A percentile compares a stretch with the other conserved stretches of the same genome.
Evolutionary conservation across 2,888 invertebrate genomes (phyloP).

Genomic region (Heteropelma amictum): DNA sequence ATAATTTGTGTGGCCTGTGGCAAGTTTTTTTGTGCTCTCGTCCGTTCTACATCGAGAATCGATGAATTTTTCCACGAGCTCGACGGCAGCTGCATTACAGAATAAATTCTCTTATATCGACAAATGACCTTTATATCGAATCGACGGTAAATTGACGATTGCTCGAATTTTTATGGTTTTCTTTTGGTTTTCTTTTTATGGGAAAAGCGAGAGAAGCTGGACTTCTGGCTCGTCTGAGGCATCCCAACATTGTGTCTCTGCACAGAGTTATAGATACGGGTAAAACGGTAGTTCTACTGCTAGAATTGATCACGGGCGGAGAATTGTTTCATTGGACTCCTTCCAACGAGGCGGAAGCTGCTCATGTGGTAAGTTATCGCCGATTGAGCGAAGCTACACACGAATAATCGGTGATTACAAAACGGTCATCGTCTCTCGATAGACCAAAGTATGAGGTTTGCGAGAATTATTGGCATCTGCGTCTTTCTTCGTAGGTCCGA

Average conservation of each 20-base stretch:
- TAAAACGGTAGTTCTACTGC: constrained; percentile 81
- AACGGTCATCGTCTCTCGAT: too few species aligned
- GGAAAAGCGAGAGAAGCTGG: constrained; percentile 79
- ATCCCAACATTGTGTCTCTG: constrained; percentile 82
- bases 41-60: too few species aligned
- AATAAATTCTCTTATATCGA: too few species aligned
- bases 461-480: constrained; percentile 3
- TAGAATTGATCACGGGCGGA: constrained; percentile 83
- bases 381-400: too few species aligned
- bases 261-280: constrained; percentile 82
- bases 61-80: too few species aligned
- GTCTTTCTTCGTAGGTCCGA: constrained; percentile 68
- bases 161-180: neutral
- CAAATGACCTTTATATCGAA: too few species aligned
- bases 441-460: too few species aligned
- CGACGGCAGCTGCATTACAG: neutral
- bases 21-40: neutral
- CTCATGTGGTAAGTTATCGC: constrained; percentile 80
- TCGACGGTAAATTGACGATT: too few species aligned
- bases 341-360: constrained; percentile 81
- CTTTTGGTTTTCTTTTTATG: constrained; percentile 6
- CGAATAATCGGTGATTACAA: neutral
- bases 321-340: constrained; percentile 82
- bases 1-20: neutral
- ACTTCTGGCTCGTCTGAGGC: constrained; percentile 80